These are phyloP conservation scores for Oryzias javanicus DNA, from an alignment of 2,113 vertebrate genomes.

Conservation along the genomic window DNA sequence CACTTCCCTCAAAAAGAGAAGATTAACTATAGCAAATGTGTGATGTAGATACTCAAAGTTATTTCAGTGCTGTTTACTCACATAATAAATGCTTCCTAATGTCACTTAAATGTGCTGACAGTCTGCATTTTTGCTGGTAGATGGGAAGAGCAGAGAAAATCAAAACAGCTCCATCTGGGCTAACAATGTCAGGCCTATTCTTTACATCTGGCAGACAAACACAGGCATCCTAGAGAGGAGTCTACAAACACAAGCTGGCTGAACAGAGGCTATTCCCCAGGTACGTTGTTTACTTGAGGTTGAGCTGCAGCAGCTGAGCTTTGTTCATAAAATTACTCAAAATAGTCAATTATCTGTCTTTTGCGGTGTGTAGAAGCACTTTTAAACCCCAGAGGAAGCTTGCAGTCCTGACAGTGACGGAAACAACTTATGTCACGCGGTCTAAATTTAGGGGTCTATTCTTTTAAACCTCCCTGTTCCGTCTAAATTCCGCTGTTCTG, in stretches of 20 bases:
- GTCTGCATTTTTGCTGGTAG: constrained; percentile 25
- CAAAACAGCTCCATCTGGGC: constrained; percentile 47
- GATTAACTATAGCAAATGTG: no score
- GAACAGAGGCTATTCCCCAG: constrained; percentile 73
- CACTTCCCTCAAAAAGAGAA: no score
- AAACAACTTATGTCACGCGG: constrained; percentile 64
- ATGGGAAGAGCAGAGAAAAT: constrained; percentile 54
- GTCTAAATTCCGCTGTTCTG: constrained; percentile 34
- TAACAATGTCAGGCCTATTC: constrained; percentile 46
- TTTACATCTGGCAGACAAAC: constrained; percentile 60
- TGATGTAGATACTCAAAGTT: no score
- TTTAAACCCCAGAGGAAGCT: constrained; percentile 64
- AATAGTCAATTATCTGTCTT: constrained; percentile 82
- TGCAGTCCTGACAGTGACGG: constrained; percentile 69
- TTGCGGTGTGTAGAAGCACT: constrained; percentile 65
- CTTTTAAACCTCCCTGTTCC: constrained; percentile 34
- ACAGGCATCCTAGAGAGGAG: constrained; percentile 49
- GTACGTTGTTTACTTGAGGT: constrained; percentile 74
- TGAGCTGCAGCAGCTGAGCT: constrained; percentile 76
- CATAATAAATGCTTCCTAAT: constrained; percentile 1
- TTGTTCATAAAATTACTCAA: constrained; percentile 77
- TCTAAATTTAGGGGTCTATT: constrained; percentile 64
- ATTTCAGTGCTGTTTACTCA: no score
- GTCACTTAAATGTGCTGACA: constrained; percentile 3
- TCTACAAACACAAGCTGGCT: constrained; percentile 50